Conservation (phyloP, 2,113 vertebrate genomes). For the Catharus bicknelli region DNA sequence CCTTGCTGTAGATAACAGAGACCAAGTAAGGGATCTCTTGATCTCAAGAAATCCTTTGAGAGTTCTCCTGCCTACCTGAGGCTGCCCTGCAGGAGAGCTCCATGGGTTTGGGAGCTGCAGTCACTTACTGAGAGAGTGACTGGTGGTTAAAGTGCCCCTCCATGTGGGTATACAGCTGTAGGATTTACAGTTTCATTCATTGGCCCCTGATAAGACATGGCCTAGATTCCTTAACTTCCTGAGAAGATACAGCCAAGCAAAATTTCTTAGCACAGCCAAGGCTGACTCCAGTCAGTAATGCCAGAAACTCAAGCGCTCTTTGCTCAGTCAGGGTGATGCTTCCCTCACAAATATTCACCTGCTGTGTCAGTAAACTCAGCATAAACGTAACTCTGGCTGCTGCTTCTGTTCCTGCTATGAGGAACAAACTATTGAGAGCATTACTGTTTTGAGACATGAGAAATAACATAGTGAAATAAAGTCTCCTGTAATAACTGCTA, state of each 20-base stretch:
- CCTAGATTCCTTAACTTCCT: not conserved
- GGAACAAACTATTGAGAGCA: not conserved
- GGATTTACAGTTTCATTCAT: fast-evolving
- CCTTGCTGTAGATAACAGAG: not conserved
- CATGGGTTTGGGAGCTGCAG: not conserved
- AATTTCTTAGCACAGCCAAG: not conserved
- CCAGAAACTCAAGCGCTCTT: not conserved
- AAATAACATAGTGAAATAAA: not conserved
- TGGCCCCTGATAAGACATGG: not conserved
- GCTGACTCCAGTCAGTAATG: not conserved
- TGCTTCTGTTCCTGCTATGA: not conserved
- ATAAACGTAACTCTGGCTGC: not conserved
- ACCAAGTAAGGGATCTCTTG: not conserved
- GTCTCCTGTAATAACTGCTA: not conserved
- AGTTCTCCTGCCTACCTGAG: not conserved
- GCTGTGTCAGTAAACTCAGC: not conserved
- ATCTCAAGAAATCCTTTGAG: not conserved
- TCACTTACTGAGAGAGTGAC: not conserved
- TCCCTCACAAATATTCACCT: not conserved
- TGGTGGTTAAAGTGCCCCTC: not conserved
- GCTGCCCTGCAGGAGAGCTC: not conserved
- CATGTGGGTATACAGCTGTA: not conserved
- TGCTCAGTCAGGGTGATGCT: too few relatives aligned
- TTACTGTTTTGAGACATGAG: not conserved
- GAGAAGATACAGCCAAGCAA: not conserved